Base-by-base conservation (phyloP, 2,797 vertebrate genomes). In the Bovichtus diacanthus region DNA sequence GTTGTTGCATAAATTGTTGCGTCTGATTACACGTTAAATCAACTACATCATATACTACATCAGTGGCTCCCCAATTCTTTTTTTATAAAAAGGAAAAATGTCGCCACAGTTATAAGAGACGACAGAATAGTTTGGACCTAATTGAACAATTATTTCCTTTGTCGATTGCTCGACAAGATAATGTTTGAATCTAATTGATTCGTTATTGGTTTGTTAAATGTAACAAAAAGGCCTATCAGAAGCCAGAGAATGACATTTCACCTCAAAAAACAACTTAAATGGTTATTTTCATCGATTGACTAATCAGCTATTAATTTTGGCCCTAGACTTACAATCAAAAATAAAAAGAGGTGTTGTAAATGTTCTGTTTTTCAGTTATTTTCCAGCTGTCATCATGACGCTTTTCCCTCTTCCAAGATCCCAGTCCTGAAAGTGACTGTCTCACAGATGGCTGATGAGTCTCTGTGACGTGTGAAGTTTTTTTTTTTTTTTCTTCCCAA, bases 401-500 rank as follows among this genome's bases (percentile, higher is more conserved):
- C 31, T 27, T 21, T 5, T 34, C 29, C 23, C 1, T 39, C 7
- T 7, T 29, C 15, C 38, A 5, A 10, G 4, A 23, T 44, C 34
- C 1, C 50, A 6, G 9, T 1, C 64, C 39, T 61, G 10, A 56
- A 15, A 62, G 18, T 7, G 71, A 21, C 36, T 51, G 49, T 54
- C 61, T 67, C 60, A 18, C 76, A 75, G 67, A 71, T 63, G 81
- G 31, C 58, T 13, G 55, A 51, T 58, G 56, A 76, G 23, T 63
- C 61, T 76, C 39, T 27, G 13, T 53, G 47, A 47, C 9, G n/a
- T 71, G 29, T 71, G 27, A 63, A 19, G 46, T 25, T 29, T 15
- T 53, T 18, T 19, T 16, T 50, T 31, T 38, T 16, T 18, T 9
- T 21, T 1, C n/a, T 53, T 39, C 47, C 2, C 21, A 51, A 58